Base-by-base conservation (phyloP, 2,113 vertebrate genomes). In the Electrona antarctica region DNA sequence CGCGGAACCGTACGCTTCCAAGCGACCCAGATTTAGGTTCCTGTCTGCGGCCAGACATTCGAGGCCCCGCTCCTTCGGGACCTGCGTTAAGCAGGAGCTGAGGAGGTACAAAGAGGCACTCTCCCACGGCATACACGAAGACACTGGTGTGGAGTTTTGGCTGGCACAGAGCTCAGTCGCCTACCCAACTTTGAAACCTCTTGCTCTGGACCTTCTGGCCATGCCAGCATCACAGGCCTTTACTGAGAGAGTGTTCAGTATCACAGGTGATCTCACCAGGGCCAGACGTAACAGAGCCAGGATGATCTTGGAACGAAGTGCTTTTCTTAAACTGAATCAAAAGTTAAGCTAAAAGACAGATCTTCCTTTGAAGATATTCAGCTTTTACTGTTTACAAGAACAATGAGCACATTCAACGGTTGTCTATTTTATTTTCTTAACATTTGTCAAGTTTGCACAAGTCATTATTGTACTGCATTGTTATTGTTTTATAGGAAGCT, bases 201-300 rank as follows among this genome's bases (percentile, higher is more conserved):
- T 51, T 2, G 64, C 49, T 2, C 47, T 66, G 12, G 69, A 64
- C 46, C 29, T 72, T 0, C 33, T 63, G 48, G 60, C 69, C 12
- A 72, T 63, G 59, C 69, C 69, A 45, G 69, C 69, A 4, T 72
- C 60, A 6, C 69, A 72, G 56, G 69, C 69, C n/a, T 72, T 72
- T 56, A 49, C 69, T 10, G 60, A 72, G 21, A 55, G 60, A 12
- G 69, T 63, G 13, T 71, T 71, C 45, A 56, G 49, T 46, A 49
- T 63, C 28, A 55, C 69, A 15, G 69, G 51, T 14, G 49, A 64
- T 49, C 69, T 72, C 29, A 72, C 69, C 4, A 46, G 52, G 21
- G 69, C 60, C 3, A 21, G 29, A 13, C 28, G 41, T 21, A 72
- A 64, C 29, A 63, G 51, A 57, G 69, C 59, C 28, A 62, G 49